phyloP scores from a whole-genome alignment of 2,888 invertebrate species.

The Catocala sponsa region DNA sequence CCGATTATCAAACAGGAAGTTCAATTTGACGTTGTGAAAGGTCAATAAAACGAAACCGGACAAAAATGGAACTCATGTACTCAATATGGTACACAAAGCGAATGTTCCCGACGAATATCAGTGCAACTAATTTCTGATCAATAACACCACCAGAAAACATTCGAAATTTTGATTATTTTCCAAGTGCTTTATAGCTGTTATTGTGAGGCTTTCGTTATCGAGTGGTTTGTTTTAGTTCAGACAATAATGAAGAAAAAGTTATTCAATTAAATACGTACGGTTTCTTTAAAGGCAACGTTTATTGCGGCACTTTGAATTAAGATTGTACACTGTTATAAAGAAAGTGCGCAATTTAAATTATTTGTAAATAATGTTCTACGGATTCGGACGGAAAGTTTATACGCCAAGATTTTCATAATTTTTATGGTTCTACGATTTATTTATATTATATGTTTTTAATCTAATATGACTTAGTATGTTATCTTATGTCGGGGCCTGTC shows the following conservation, averaged over 20 bases:
- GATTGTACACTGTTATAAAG: background rate
- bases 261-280: slow-evolving; percentile 16
- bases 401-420: too few relatives aligned
- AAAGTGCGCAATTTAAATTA: background rate
- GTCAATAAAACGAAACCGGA: slow-evolving; percentile 14
- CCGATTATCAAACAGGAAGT: slow-evolving; percentile 30
- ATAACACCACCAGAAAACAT: slow-evolving; percentile 2
- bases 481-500: too few relatives aligned
- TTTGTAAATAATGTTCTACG: background rate
- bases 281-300: slow-evolving; percentile 13
- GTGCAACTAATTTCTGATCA: background rate
- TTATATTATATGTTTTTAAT: too few relatives aligned
- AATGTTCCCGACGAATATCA: background rate
- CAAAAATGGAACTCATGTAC: background rate
- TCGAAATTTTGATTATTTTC: background rate
- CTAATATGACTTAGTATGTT: too few relatives aligned
- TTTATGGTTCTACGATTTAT: too few relatives aligned
- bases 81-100: background rate
- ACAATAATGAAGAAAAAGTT: slow-evolving; percentile 11
- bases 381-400: too few relatives aligned
- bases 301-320: slow-evolving; percentile 2
- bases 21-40: slow-evolving; percentile 21
- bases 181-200: background rate
- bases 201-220: slow-evolving; percentile 11
- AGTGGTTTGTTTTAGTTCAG: slow-evolving; percentile 4